These are phyloP conservation scores for Prenolepis imparis DNA, from an alignment of 2,888 invertebrate genomes.

Conservation along the genomic window DNA sequence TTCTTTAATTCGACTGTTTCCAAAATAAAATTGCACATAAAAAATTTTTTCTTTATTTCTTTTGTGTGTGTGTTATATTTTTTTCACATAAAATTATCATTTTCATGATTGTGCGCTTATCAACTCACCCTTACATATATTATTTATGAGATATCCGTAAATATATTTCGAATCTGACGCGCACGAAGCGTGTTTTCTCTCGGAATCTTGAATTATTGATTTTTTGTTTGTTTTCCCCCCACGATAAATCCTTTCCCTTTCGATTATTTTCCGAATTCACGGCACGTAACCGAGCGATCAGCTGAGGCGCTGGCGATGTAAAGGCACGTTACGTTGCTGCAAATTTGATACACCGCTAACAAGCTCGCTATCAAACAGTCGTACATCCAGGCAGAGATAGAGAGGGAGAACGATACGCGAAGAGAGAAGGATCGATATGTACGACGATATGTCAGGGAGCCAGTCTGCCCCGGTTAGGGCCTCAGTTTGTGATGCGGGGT, in stretches of 20 bases:
- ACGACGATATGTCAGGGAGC: conserved; percentile 52
- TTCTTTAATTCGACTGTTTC: not conserved
- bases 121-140: not conserved
- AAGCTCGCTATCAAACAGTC: conserved; percentile 72
- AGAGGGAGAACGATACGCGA: conserved; percentile 50
- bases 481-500: conserved; percentile 84
- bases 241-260: not conserved
- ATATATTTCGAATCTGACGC: not conserved
- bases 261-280: conserved; percentile 34
- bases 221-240: not conserved
- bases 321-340: conserved; percentile 69
- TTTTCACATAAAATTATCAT: not conserved
- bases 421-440: conserved; percentile 60
- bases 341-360: conserved; percentile 70
- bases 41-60: not conserved
- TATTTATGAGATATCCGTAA: not conserved
- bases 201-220: not conserved
- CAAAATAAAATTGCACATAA: not conserved
- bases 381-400: conserved; percentile 64
- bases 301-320: conserved; percentile 46
- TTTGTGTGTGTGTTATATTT: not conserved
- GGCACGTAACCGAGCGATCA: conserved; percentile 47
- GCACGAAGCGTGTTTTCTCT: not conserved
- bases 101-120: not conserved
- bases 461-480: conserved; percentile 63